Evolutionary conservation across 2,888 invertebrate genomes (phyloP).

Genomic region (Melanostoma scalare): DNA sequence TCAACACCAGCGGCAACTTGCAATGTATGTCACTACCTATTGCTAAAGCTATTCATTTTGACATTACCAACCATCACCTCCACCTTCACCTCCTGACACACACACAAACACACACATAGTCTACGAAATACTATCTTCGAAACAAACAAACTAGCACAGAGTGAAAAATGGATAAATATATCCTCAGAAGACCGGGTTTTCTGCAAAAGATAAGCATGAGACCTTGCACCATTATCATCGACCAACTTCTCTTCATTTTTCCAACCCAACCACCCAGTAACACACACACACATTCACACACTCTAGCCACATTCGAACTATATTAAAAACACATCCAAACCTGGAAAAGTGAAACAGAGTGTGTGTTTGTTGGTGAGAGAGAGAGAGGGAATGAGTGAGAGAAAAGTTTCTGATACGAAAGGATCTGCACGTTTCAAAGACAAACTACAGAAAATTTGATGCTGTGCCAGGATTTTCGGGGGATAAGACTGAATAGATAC

Average conservation of each 20-base stretch:
- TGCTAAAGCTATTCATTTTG: constrained; percentile 39
- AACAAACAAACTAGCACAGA: constrained; percentile 32
- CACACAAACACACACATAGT: neutral
- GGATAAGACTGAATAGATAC: constrained; percentile 56
- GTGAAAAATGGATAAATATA: constrained; percentile 16
- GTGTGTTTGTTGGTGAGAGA: too few species aligned
- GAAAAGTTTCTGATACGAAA: too few species aligned
- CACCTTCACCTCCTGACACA: constrained; percentile 31
- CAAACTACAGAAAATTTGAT: constrained; percentile 16
- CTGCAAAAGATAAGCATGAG: constrained; percentile 55
- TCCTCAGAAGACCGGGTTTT: constrained; percentile 45
- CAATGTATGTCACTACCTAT: constrained; percentile 48
- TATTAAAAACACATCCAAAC: constrained; percentile 22
- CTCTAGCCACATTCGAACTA: neutral
- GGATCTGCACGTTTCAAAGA: neutral
- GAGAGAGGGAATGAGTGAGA: too few species aligned
- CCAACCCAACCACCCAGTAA: constrained; percentile 29
- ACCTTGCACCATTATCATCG: constrained; percentile 68
- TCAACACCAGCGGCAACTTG: constrained; percentile 29
- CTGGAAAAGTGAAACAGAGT: too few species aligned
- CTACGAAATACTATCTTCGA: constrained; percentile 31
- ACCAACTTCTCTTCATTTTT: constrained; percentile 23
- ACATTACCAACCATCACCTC: constrained; percentile 37
- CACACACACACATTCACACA: constrained; percentile 12
- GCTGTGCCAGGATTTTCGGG: constrained; percentile 60